Evolutionary conservation across 2,113 vertebrate species (phyloP), one percentile per base, ranked within the genome.

Genomic region (Galeopterus variegatus): DNA sequence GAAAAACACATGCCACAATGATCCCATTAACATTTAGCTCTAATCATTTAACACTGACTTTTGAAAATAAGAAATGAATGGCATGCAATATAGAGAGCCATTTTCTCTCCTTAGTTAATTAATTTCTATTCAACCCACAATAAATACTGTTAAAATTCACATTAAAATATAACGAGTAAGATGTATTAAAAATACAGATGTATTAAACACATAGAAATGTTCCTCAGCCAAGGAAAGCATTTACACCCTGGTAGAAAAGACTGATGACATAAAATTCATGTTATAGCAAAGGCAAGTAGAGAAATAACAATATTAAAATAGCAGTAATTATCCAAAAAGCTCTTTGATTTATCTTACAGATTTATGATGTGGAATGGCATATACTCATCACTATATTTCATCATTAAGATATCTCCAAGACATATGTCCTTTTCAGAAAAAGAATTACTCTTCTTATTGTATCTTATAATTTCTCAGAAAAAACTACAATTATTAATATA

Each of bases 1-100:
- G 97, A 36, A 98, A 97, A 98, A 98, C 94, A 99, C 48, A 98
- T 95, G 90, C 85, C 94, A 98, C 69, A 98, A 94, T 9, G 41
- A 97, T 96, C 56, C 91, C 86, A 80, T 98, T 98, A 98, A 98
- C 86, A 88, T 15, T 90, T 92, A 85, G 18, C 21, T 75, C 58
- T 50, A 87, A 92, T 81, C 31, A 91, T 95, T 93, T 64, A 94
- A 90, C 28, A 81, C 0, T 85, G 79, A 72, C 54, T 82, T 97
- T 80, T 90, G 85, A 92, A 94, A 94, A 94, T 1, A 81, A 67
- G 45, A 17, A 82, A 58, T 64, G 52, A 95, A 95, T 80, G 36
- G 36, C 41, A 97, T 48, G 50, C 52, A 69, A 80, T 79, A 69
- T 45, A 88, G 36, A 90, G 21, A 90, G 58, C 60, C 24, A 92